Conservation (phyloP, 2,797 vertebrate species). For the Hippoglossus hippoglossus region DNA sequence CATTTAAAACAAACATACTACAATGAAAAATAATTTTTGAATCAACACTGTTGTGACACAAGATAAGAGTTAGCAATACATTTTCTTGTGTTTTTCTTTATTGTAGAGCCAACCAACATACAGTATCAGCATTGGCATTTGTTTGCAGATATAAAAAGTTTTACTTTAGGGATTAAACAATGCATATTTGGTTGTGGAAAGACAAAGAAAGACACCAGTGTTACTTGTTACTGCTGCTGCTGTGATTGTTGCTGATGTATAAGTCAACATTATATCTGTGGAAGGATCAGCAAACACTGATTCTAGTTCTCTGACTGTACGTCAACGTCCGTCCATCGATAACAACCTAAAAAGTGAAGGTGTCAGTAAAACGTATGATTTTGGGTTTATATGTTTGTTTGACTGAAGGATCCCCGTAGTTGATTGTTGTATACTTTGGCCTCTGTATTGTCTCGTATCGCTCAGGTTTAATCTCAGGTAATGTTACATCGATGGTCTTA, state of each 20-base stretch:
- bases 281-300: background rate
- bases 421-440: conserved; percentile 90
- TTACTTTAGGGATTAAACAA: no score
- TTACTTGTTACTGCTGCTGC: background rate
- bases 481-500: background rate
- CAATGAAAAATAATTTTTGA: conserved; percentile 4
- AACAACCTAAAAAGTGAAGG: conserved; percentile 81
- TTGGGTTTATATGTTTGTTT: conserved; percentile 87
- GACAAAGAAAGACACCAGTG: background rate
- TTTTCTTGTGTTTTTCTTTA: background rate
- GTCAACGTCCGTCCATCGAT: background rate
- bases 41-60: conserved; percentile 7
- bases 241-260: background rate
- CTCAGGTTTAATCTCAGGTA: conserved; percentile 25
- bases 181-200: no score
- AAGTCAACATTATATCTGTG: background rate
- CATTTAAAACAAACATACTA: background rate
- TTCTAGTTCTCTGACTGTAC: background rate
- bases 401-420: conserved; percentile 87
- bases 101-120: background rate
- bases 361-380: conserved; percentile 86
- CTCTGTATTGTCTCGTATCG: conserved; percentile 27
- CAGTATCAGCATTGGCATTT: no score
- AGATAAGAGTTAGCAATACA: background rate
- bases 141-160: no score